Evolutionary conservation across 2,888 invertebrate genomes (phyloP).

Genomic region (Drosophila neonasuta): DNA sequence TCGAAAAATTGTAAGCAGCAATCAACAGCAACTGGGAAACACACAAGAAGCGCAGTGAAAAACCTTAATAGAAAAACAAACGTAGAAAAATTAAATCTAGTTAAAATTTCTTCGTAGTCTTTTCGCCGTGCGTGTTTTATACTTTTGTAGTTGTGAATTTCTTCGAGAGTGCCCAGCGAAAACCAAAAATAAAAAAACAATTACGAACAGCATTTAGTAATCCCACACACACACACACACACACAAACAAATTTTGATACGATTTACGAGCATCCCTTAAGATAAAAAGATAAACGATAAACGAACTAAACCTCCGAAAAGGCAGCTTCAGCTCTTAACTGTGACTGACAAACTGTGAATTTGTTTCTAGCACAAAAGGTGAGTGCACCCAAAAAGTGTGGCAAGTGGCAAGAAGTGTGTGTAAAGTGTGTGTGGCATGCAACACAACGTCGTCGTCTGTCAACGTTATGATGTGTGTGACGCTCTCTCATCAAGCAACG

Average conservation of each 20-base stretch:
- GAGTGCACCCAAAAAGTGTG: slow-evolving; percentile 56
- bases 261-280: slow-evolving; percentile 42
- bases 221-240: neutral
- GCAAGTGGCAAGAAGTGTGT: neutral
- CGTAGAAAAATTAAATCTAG: neutral
- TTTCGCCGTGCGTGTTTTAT: slow-evolving; percentile 14
- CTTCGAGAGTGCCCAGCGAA: slow-evolving; percentile 5
- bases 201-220: slow-evolving; percentile 46
- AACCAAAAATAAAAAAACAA: slow-evolving; percentile 9
- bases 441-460: slow-evolving; percentile 11
- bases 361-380: slow-evolving; percentile 54
- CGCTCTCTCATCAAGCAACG: slow-evolving; percentile 19
- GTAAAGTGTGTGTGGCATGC: slow-evolving; percentile 41
- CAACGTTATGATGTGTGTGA: slow-evolving; percentile 12
- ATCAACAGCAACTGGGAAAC: slow-evolving; percentile 54
- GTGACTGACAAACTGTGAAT: neutral
- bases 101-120: neutral
- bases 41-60: slow-evolving; percentile 48
- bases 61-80: slow-evolving; percentile 42
- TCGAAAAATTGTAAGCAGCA: slow-evolving; percentile 69
- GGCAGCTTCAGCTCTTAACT: neutral
- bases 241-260: slow-evolving; percentile 41
- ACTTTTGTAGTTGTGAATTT: slow-evolving; percentile 2
- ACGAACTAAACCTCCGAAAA: slow-evolving; percentile 18
- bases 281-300: slow-evolving; percentile 5